Percentiles rank a stretch among this genome's conserved stretches.
Evolutionary conservation across 37 sponge, comb jelly and placozoan genomes (phyloP).

Genomic region (Crambe crambe): DNA sequence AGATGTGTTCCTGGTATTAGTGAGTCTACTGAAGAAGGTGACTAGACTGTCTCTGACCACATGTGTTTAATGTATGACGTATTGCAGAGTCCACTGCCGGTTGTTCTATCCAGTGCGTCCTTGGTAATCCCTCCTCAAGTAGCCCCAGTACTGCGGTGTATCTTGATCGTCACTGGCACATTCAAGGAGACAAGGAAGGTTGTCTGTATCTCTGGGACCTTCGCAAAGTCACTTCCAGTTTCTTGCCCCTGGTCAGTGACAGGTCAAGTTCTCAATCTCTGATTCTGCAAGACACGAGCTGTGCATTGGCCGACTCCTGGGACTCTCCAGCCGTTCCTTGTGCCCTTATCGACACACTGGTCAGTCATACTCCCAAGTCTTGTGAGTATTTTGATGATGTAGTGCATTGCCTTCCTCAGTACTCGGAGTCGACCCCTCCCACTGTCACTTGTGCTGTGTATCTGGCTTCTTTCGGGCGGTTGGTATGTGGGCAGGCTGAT

Average conservation of each 20-base stretch:
- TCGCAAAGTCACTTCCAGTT: not conserved
- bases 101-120: conserved; percentile 17
- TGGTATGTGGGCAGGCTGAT: conserved; percentile 86
- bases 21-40: not conserved
- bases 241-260: not conserved
- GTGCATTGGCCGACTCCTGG: conserved; percentile 57
- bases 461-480: conserved; percentile 63
- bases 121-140: not conserved
- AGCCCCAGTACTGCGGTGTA: conserved; percentile 1
- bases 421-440: conserved; percentile 35
- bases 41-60: not conserved
- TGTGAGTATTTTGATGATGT: too few species aligned
- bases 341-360: conserved; percentile 61
- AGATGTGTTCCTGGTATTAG: conserved; percentile 9
- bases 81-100: conserved; percentile 17
- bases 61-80: not conserved
- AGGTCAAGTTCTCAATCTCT: not conserved
- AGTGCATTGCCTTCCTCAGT: conserved; percentile 41
- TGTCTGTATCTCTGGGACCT: conserved; percentile 45
- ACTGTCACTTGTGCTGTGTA: conserved; percentile 74
- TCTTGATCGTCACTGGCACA: conserved; percentile 43
- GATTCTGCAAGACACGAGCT: conserved; percentile 4
- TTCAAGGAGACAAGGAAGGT: conserved; percentile 41
- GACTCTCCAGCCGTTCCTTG: conserved; percentile 50
- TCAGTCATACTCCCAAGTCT: not conserved